Evolutionary conservation across 2,888 invertebrate genomes (phyloP).

Genomic region (Chrysodeixis includens): DNA sequence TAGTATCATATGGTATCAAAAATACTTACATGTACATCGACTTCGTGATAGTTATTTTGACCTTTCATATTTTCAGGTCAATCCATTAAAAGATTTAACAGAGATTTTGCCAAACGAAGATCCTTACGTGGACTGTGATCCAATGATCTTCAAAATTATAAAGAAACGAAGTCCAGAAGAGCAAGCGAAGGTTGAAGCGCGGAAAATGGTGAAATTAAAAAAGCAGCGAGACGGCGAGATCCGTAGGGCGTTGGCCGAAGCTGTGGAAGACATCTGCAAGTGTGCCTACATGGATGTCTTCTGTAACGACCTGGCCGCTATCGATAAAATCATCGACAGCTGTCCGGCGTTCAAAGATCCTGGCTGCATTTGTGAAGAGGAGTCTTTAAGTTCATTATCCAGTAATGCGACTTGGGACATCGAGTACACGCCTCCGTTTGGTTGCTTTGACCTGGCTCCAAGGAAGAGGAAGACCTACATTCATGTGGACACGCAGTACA

Average conservation of each 20-base stretch:
- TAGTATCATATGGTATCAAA: too few species aligned
- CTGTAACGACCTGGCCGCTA: slow-evolving; percentile 82
- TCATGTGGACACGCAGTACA: slow-evolving; percentile 91
- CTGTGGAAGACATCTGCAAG: slow-evolving; percentile 84
- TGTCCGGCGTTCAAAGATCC: slow-evolving; percentile 85
- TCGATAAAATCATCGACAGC: slow-evolving; percentile 82
- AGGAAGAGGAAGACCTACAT: slow-evolving; percentile 84
- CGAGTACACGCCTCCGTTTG: slow-evolving; percentile 92
- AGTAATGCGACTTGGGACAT: slow-evolving; percentile 92
- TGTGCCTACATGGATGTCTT: slow-evolving; percentile 87
- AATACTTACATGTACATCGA: too few species aligned
- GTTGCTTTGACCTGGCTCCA: slow-evolving; percentile 90
- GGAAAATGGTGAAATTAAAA: slow-evolving; percentile 87
- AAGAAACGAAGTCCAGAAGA: slow-evolving; percentile 89
- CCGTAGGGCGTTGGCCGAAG: slow-evolving; percentile 83
- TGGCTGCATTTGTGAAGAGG: slow-evolving; percentile 79
- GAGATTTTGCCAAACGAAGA: slow-evolving; percentile 89
- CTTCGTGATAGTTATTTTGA: too few species aligned
- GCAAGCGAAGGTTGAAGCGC: slow-evolving; percentile 87
- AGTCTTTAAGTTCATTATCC: slow-evolving; percentile 82
- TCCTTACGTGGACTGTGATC: slow-evolving; percentile 92
- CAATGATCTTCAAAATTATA: slow-evolving; percentile 91
- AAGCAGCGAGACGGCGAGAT: slow-evolving; percentile 88
- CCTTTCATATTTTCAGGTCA: slow-evolving; percentile 84
- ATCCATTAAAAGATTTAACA: slow-evolving; percentile 90